These are phyloP conservation scores for Bergia puertoricense DNA, from an alignment of 92 coral and sea anemone species.

Conservation along the genomic window DNA sequence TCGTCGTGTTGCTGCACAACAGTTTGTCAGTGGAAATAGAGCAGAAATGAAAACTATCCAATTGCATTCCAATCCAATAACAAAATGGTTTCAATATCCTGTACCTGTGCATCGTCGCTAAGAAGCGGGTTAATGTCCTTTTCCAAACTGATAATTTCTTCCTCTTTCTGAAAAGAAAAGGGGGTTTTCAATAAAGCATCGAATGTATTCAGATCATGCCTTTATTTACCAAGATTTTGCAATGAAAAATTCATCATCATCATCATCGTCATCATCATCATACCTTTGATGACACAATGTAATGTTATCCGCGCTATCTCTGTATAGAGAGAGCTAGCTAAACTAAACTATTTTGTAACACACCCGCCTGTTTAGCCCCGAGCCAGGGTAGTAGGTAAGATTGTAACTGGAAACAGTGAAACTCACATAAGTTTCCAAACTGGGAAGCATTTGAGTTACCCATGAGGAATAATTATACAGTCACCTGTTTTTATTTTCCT, in stretches of 20 bases:
- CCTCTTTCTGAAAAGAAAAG: constrained; percentile 78
- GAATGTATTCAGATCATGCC: neutral
- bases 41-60: neutral
- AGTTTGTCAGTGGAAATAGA: neutral
- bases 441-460: too few species aligned
- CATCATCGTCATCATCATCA: too few species aligned
- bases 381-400: too few species aligned
- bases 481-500: too few species aligned
- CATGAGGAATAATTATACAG: too few species aligned
- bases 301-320: too few species aligned
- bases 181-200: neutral
- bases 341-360: too few species aligned
- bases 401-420: too few species aligned
- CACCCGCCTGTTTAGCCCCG: too few species aligned
- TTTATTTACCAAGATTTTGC: neutral
- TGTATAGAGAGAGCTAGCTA: too few species aligned
- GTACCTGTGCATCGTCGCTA: constrained; percentile 98
- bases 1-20: neutral
- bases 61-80: neutral
- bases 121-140: constrained; percentile 98
- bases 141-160: constrained; percentile 87
- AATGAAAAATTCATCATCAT: neutral
- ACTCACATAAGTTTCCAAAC: too few species aligned
- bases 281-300: too few species aligned
- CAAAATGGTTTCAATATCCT: neutral